phyloP scores from a whole-genome alignment of 2,797 vertebrate species.

The Pteronotus mesoamericanus region DNA sequence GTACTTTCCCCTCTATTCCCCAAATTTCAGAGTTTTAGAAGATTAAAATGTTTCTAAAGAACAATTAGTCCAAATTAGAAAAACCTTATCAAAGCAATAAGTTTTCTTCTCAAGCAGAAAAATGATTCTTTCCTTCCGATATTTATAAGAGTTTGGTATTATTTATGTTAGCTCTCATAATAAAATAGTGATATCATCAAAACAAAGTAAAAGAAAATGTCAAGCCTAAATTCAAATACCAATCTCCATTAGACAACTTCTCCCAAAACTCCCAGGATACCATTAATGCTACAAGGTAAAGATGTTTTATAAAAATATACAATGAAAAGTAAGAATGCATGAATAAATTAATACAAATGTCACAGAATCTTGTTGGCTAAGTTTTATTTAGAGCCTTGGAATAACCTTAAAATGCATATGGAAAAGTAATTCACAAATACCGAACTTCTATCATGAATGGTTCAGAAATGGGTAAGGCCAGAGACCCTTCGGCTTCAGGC shows the following conservation, averaged over 20 bases:
- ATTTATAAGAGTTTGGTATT: neutral
- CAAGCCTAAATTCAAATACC: slow-evolving; percentile 42
- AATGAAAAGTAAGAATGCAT: slow-evolving; percentile 1
- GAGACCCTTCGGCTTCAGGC: neutral
- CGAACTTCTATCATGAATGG: neutral
- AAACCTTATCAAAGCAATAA: neutral
- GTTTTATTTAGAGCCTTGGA: neutral
- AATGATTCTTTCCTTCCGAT: neutral
- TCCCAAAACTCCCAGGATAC: neutral
- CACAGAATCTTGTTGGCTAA: slow-evolving; percentile 17
- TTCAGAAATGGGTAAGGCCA: neutral
- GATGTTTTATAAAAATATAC: slow-evolving; percentile 29
- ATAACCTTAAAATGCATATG: neutral
- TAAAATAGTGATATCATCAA: neutral
- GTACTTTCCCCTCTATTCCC: neutral
- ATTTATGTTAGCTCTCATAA: neutral
- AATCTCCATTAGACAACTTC: slow-evolving; percentile 15
- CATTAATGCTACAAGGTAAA: slow-evolving; percentile 16
- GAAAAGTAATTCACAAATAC: neutral
- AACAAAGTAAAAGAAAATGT: slow-evolving; percentile 19
- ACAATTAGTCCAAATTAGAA: neutral
- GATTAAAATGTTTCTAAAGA: neutral
- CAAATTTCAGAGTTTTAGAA: neutral
- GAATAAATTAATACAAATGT: slow-evolving; percentile 44
- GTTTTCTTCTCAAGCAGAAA: neutral